Evolutionary conservation across 2,888 invertebrate genomes (phyloP).

Genomic region (Smittia sp.): DNA sequence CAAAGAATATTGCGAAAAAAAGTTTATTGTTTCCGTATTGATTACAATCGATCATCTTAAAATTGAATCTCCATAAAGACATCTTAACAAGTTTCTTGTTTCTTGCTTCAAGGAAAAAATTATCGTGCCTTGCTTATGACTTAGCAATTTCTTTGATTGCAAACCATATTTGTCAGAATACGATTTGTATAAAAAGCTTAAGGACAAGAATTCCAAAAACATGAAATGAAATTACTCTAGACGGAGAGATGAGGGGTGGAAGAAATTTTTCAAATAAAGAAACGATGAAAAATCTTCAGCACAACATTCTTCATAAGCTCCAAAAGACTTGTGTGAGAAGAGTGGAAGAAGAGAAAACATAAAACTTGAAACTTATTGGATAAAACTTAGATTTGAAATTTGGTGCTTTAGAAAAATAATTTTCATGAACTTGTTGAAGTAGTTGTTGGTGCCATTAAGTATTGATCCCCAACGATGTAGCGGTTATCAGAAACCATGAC

Average conservation of each 20-base stretch:
- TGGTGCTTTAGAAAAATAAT: conserved; percentile 10
- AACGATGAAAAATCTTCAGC: background rate
- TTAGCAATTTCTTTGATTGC: conserved; percentile 6
- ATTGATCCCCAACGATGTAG: conserved; percentile 62
- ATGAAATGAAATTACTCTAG: background rate
- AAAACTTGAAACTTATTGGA: conserved; percentile 15
- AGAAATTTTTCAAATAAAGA: background rate
- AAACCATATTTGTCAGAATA: conserved; percentile 10
- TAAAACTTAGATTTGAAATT: conserved; percentile 23
- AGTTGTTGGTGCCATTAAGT: conserved; percentile 59
- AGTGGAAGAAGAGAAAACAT: background rate
- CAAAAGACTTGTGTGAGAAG: background rate
- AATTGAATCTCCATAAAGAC: conserved; percentile 13
- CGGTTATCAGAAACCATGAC: conserved; percentile 65
- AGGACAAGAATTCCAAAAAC: background rate
- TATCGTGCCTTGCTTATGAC: background rate
- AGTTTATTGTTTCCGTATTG: conserved; percentile 9
- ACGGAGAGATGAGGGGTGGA: no score
- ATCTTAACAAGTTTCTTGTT: background rate
- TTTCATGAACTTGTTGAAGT: conserved; percentile 45
- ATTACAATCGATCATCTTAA: conserved; percentile 19
- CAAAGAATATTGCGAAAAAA: background rate
- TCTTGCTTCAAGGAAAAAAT: background rate
- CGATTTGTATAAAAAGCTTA: background rate
- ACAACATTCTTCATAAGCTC: background rate